Evolutionary conservation across 2,113 vertebrate genomes (phyloP).

Genomic region (Python bivittatus): DNA sequence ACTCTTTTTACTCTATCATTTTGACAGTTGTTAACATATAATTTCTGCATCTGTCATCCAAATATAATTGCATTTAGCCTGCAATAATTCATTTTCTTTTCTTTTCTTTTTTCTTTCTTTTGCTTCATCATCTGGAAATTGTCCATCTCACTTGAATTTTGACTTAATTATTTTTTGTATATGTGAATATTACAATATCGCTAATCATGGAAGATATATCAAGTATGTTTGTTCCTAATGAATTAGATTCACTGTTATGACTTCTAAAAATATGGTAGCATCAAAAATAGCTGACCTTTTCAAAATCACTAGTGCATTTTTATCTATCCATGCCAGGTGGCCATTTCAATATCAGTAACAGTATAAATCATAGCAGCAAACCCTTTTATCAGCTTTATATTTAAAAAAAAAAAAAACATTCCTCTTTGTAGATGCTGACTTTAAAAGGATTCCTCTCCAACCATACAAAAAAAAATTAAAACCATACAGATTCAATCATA

Average conservation of each 20-base stretch:
- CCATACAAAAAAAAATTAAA: constrained; percentile 27
- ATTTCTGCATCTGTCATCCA: constrained; percentile 66
- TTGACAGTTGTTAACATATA: constrained; percentile 69
- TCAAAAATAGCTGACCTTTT: constrained; percentile 49
- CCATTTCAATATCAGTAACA: constrained; percentile 37
- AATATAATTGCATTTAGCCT: constrained; percentile 71
- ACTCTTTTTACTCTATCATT: constrained; percentile 66
- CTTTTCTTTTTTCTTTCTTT: constrained; percentile 27
- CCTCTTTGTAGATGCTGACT: constrained; percentile 12
- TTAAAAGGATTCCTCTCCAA: constrained; percentile 22
- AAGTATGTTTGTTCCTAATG: constrained; percentile 32
- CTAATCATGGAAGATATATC: constrained; percentile 9
- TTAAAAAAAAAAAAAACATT: constrained; percentile 24
- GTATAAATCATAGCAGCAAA: constrained; percentile 13
- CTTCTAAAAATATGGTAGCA: constrained; percentile 30
- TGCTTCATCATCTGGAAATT: constrained; percentile 55
- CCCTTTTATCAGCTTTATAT: constrained; percentile 15
- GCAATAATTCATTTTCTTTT: constrained; percentile 64
- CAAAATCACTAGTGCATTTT: constrained; percentile 31
- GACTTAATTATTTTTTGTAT: constrained; percentile 45
- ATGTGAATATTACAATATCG: not conserved
- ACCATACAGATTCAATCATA: constrained; percentile 10
- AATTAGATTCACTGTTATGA: constrained; percentile 27
- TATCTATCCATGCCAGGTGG: constrained; percentile 29
- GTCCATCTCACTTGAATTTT: constrained; percentile 58